Conservation (phyloP, 2,113 vertebrate species). For the Heterotis niloticus region DNA sequence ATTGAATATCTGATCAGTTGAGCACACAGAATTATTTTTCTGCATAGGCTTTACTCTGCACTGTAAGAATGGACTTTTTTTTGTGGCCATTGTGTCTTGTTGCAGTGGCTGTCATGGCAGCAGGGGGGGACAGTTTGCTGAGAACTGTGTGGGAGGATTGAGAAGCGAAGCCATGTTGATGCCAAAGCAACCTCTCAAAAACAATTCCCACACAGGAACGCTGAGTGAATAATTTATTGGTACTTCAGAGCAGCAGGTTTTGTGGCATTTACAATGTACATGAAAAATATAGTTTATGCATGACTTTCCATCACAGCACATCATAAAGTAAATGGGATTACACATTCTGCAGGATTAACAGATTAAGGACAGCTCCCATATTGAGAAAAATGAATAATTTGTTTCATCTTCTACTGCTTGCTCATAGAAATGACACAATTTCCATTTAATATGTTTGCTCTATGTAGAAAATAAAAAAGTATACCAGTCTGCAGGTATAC, state of each 20-base stretch:
- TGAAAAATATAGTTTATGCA: too few relatives aligned
- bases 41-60: background rate
- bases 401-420: too few relatives aligned
- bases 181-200: background rate
- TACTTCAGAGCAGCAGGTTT: background rate
- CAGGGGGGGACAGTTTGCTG: background rate
- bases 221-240: background rate
- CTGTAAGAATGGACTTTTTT: background rate
- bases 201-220: background rate
- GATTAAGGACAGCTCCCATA: too few relatives aligned
- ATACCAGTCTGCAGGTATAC: too few relatives aligned
- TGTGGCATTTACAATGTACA: background rate
- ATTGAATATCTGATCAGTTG: background rate
- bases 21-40: background rate
- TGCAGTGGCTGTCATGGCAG: background rate
- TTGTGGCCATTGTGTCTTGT: background rate
- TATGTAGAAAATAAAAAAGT: too few relatives aligned
- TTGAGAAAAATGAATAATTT: too few relatives aligned
- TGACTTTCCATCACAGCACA: too few relatives aligned
- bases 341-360: too few relatives aligned
- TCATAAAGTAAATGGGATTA: too few relatives aligned
- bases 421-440: too few relatives aligned
- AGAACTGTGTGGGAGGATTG: background rate
- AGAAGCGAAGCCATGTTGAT: background rate
- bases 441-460: too few relatives aligned